Percentiles rank a stretch among this genome's conserved stretches.
These are phyloP conservation scores for Bucorvus abyssinicus DNA, from an alignment of 2,797 vertebrate genomes.

Conservation along the genomic window DNA sequence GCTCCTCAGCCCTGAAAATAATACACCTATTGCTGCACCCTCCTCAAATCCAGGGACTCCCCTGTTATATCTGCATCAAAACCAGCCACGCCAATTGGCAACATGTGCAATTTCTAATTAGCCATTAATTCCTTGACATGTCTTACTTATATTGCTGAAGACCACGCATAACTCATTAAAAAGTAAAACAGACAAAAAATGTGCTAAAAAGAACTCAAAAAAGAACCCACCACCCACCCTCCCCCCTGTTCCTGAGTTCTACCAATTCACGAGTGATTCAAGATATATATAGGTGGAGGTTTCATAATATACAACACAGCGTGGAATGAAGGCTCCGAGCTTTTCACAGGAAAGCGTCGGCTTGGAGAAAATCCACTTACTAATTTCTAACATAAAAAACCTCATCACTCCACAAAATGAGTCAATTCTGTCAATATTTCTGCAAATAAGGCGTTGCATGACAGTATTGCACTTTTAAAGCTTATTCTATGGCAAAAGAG, in stretches of 20 bases:
- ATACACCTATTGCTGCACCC: accelerated
- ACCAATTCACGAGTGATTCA: not conserved
- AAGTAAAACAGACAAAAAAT: not conserved
- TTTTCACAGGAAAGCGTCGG: no score
- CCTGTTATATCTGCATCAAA: not conserved
- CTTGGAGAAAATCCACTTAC: not conserved
- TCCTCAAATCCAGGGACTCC: not conserved
- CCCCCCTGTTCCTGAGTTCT: not conserved
- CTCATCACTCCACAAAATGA: not conserved
- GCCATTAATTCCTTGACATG: not conserved
- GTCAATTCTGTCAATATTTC: not conserved
- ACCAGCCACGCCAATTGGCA: not conserved
- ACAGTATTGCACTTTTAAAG: not conserved
- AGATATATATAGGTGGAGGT: not conserved
- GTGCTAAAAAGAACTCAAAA: not conserved
- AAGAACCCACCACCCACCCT: not conserved
- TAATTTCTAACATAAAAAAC: not conserved
- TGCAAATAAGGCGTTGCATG: not conserved
- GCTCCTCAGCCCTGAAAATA: not conserved
- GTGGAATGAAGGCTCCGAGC: not conserved
- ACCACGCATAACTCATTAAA: accelerated
- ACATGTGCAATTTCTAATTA: not conserved
- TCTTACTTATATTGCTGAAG: not conserved
- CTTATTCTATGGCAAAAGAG: not conserved
- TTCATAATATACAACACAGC: not conserved